A percentile compares a stretch with the other conserved stretches of the same genome.
Evolutionary conservation across 2,797 vertebrate genomes (phyloP).

Genomic region (Lagorchestes hirsutus): DNA sequence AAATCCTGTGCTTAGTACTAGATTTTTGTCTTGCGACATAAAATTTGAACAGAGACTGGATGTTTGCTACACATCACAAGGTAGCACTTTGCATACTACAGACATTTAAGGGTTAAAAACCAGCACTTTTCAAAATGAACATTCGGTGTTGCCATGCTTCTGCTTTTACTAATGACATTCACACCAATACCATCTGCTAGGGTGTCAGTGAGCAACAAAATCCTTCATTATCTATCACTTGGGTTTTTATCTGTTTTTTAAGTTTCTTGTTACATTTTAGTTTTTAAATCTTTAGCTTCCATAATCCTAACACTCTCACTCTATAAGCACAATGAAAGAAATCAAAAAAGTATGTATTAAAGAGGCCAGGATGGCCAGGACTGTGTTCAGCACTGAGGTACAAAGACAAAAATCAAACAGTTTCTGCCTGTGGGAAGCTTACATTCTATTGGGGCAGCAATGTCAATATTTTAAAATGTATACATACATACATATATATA

Average conservation of each 20-base stretch:
- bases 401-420: not conserved
- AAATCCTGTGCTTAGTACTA: not conserved
- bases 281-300: conserved; percentile 12
- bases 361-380: not conserved
- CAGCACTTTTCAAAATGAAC: conserved; percentile 18
- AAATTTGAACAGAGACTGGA: not conserved
- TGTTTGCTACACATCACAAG: not conserved
- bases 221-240: not conserved
- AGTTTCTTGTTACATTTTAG: conserved; percentile 5
- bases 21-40: not conserved
- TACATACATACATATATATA: not conserved
- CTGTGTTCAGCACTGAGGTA: not conserved
- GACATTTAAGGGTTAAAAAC: not conserved
- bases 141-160: not conserved
- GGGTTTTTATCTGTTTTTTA: not conserved
- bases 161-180: not conserved
- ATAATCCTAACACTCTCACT: not conserved
- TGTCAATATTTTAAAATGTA: not conserved
- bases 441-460: not conserved
- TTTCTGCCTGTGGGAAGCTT: not conserved
- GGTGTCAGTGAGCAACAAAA: not conserved
- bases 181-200: not conserved
- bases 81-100: not conserved
- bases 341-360: not conserved
- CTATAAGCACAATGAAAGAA: not conserved